Percentiles rank a stretch among this genome's conserved stretches.
phyloP scores from a whole-genome alignment of 2,888 invertebrate species.

The Drosophila villosipedis region DNA sequence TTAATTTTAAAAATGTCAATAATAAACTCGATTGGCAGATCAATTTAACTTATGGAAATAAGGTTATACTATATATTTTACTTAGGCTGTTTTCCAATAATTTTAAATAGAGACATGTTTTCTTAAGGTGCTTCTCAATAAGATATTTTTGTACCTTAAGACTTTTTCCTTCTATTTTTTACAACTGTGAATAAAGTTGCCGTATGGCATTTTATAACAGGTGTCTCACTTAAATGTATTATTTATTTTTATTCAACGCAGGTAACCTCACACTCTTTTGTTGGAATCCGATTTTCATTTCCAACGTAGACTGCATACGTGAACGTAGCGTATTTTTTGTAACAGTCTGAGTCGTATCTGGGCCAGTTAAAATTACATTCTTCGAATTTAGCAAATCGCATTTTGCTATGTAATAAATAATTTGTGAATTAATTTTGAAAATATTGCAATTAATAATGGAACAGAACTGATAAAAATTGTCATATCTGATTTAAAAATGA shows the following conservation, averaged over 20 bases:
- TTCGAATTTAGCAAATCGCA: constrained; percentile 30
- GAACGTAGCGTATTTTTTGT: constrained; percentile 35
- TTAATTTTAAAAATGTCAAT: neutral
- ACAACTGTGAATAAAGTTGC: too few relatives aligned
- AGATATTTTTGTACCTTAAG: neutral
- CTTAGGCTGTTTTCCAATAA: neutral
- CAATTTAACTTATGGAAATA: neutral
- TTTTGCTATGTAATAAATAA: constrained; percentile 6
- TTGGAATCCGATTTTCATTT: constrained; percentile 30
- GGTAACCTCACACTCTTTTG: constrained; percentile 1
- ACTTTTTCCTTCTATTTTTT: too few relatives aligned
- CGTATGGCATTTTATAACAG: neutral
- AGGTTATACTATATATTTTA: neutral
- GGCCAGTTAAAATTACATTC: constrained; percentile 4
- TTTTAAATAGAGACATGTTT: neutral
- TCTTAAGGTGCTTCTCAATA: neutral
- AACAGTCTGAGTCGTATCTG: neutral
- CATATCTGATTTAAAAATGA: neutral
- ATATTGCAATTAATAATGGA: too few relatives aligned
- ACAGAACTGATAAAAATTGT: neutral
- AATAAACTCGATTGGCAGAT: constrained; percentile 31
- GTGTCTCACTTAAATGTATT: neutral
- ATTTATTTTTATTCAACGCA: neutral
- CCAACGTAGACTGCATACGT: constrained; percentile 43
- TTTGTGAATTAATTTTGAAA: neutral